Percentiles rank a stretch among this genome's conserved stretches.
Evolutionary conservation across 1,140 invertebrate species (phyloP).

Genomic region (Atopsyche davidsoni): DNA sequence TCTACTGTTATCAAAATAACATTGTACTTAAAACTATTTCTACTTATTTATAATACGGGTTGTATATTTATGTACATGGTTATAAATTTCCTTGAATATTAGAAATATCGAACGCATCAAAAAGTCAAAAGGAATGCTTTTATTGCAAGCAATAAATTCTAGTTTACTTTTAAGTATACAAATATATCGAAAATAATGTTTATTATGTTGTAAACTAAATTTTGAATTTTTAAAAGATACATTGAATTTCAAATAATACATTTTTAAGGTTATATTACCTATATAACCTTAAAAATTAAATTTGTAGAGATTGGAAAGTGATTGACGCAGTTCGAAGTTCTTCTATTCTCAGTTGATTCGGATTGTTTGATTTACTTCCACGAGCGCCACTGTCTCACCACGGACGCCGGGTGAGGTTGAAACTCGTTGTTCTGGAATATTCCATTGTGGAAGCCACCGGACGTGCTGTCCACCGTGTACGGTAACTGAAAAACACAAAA

Average conservation of each 20-base stretch:
- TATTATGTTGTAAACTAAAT: too few relatives aligned
- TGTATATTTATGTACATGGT: too few relatives aligned
- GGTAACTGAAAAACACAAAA: conserved; percentile 21
- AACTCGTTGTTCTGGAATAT: conserved; percentile 29
- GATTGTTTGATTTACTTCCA: conserved; percentile 19
- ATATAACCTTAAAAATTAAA: neutral
- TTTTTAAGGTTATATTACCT: neutral
- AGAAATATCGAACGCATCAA: too few relatives aligned
- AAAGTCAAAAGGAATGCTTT: too few relatives aligned
- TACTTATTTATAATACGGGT: too few relatives aligned
- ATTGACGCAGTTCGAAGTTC: neutral
- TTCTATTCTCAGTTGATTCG: neutral
- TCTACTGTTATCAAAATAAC: too few relatives aligned
- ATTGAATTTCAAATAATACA: neutral
- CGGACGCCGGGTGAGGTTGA: conserved; percentile 21
- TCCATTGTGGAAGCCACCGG: conserved; percentile 20
- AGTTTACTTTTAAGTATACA: too few relatives aligned
- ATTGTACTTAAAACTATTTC: too few relatives aligned
- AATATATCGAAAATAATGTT: too few relatives aligned
- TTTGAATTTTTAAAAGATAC: too few relatives aligned
- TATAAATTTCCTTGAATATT: too few relatives aligned
- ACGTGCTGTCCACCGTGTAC: conserved; percentile 14
- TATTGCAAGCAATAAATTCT: too few relatives aligned
- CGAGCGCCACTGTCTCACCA: conserved; percentile 26
- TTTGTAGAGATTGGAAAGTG: neutral